Base-by-base conservation (phyloP, 1,140 invertebrate genomes). In the Ceratoteleas bidentatus region DNA sequence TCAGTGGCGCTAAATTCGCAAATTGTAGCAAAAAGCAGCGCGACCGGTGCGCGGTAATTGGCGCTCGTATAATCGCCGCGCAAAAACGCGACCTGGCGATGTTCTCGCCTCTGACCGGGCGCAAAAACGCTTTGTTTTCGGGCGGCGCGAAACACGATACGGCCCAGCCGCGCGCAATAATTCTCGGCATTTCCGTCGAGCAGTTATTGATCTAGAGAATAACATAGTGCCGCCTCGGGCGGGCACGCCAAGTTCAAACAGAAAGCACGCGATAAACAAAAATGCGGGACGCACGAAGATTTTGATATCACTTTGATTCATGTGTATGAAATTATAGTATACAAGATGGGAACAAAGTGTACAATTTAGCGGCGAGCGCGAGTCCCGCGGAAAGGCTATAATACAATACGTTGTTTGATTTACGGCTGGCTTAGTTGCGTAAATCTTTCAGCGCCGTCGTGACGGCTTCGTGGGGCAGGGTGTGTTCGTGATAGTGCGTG, bases 301-400 rank as follows among this genome's bases (percentile, higher is more conserved):
- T 82, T 82, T 77, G 73, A 82, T 82, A 82, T 82, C 73, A 73
- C 69, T 81, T 81, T 81, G 72, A 76, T 81, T 75, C 72, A 81
- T 81, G 65, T 70, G 34, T 75, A 70, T 75, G 54, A 82, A 82
- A 82, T 82, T 76, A 77, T 53, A 68, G 73, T 53, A 52, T 72
- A 82, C 80, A 73, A 54, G 73, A 72, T 73, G 53, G 80, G 36
- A 82, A 82, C 80, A 82, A 82, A 82, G 74, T 82, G 80, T 68
- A 82, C 74, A 77, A 69, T 82, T 77, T 73, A 73, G 68, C 73
- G 68, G 58, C 68, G 16, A 70, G 40, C 73, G 24, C 9, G 24
- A 57, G 65, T 58, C 45, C 53, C 50, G 58, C 52, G 54, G 52
- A 72, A 76, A 81, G 72, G 38, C 64, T 72, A 65, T 69, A 73